Base-by-base conservation (phyloP, 2,113 vertebrate species). In the Epinephelus moara region DNA sequence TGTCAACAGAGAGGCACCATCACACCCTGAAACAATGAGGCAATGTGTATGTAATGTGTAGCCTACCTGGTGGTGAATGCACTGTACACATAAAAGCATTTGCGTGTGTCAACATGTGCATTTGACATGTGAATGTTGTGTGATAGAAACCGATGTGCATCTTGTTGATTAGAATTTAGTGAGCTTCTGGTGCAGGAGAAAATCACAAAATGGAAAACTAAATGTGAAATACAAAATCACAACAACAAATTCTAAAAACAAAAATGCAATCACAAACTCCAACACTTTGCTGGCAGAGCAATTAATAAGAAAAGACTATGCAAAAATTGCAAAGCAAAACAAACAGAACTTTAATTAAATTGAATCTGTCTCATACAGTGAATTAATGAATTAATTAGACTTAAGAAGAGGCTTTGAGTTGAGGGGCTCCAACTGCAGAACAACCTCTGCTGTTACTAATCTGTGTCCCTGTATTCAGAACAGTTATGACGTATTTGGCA, bases 311-410 rank as follows among this genome's bases (percentile, higher is more conserved):
- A 72, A 69, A 47, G 33, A 68, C 60, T 19, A 47, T 70, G 49
- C 33, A 70, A 77, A 30, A 70, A 78, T 83, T 5, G n/a, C 19
- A 53, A n/a, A 72, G 45, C 37, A 82, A 85, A 85, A 80, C 70
- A 79, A 79, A 76, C 27, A 75, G 0, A 67, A 64, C 21, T 78
- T 75, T 66, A 84, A 88, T 87, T 73, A 73, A 57, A 67, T 21
- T 14, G 56, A 82, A 56, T 59, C 30, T 0, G 74, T 84, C 59
- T 66, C 70, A 76, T 74, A 84, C 79, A 85, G 77, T 84, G 23
- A 70, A 67, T 10, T 1, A 67, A 68, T 30, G 2, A 78, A 88
- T 84, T 9, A 84, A 63, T 76, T 60, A 52, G 27, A 66, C 37
- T 67, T 57, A 53, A 69, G 82, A 59, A 67, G 10, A 14, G 55